Percentiles rank a stretch among this genome's conserved stretches.
Conservation (phyloP, 2,113 vertebrate species). For the Rhynchomys soricoides region DNA sequence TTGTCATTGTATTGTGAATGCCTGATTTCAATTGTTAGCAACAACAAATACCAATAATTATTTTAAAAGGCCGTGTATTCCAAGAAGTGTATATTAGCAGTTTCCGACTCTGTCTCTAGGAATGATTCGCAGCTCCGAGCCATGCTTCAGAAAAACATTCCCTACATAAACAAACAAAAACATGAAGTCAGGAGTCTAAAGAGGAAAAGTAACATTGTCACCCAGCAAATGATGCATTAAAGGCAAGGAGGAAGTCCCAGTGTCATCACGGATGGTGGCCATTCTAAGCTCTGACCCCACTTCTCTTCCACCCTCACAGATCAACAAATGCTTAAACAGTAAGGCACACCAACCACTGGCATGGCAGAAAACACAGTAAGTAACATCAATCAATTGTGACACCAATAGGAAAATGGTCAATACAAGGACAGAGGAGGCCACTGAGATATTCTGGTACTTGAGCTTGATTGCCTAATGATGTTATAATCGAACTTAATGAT, state of each 20-base stretch:
- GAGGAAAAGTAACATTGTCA: neutral
- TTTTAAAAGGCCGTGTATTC: conserved; percentile 28
- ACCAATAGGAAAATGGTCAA: neutral
- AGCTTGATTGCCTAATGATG: neutral
- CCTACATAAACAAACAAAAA: conserved; percentile 79
- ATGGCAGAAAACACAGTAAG: neutral
- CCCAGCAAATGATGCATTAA: neutral
- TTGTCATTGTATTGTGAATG: conserved; percentile 31
- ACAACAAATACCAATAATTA: conserved; percentile 65
- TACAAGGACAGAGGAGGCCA: neutral
- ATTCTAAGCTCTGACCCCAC: neutral
- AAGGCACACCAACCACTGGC: neutral
- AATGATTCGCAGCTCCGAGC: conserved; percentile 89
- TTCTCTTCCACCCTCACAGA: neutral
- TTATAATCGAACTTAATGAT: neutral
- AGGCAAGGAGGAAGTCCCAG: neutral
- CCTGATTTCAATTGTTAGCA: conserved; percentile 65
- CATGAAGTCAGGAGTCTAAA: conserved; percentile 54
- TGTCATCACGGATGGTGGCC: neutral
- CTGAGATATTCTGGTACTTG: neutral
- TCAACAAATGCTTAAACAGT: neutral
- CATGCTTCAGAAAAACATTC: conserved; percentile 90
- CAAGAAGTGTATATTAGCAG: conserved; percentile 70
- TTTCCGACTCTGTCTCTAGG: conserved; percentile 89
- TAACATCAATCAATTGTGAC: neutral